phyloP scores from a whole-genome alignment of 2,888 invertebrate genomes.

The Empis stercorea region DNA sequence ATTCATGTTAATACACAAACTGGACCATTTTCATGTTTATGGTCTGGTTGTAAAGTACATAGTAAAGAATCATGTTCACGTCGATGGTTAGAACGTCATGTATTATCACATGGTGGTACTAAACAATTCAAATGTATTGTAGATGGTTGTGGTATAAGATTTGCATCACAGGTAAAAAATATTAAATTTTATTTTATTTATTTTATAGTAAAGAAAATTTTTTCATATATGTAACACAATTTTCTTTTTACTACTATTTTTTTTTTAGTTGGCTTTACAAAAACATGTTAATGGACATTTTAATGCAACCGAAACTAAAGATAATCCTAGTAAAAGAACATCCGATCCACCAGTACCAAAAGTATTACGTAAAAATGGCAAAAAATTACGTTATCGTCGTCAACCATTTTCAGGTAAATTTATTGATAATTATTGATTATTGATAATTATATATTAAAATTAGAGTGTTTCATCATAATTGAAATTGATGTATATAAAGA shows the following conservation, averaged over 20 bases:
- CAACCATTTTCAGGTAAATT: constrained; percentile 79
- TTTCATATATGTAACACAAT: neutral
- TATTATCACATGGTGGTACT: constrained; percentile 79
- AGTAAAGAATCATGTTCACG: constrained; percentile 83
- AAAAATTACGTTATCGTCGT: constrained; percentile 72
- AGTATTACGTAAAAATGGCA: constrained; percentile 72
- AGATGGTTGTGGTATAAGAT: constrained; percentile 79
- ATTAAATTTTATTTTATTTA: neutral
- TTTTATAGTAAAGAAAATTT: neutral
- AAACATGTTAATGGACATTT: constrained; percentile 92
- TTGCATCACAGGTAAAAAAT: constrained; percentile 67
- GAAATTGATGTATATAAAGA: too few relatives aligned
- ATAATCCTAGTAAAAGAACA: constrained; percentile 50
- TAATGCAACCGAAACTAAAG: constrained; percentile 42
- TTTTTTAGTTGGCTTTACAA: constrained; percentile 57
- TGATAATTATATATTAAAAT: too few relatives aligned
- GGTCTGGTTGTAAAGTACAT: constrained; percentile 91
- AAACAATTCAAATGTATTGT: constrained; percentile 94
- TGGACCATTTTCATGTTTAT: constrained; percentile 77
- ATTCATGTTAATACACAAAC: constrained; percentile 79
- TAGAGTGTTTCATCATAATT: neutral
- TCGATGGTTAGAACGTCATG: constrained; percentile 87
- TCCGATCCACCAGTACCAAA: constrained; percentile 65
- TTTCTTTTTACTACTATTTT: too few relatives aligned
- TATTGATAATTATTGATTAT: constrained; percentile 2